Percentiles rank a stretch among this genome's conserved stretches.
Conservation (phyloP, 2,113 vertebrate genomes). For the Pygoscelis antarcticus region DNA sequence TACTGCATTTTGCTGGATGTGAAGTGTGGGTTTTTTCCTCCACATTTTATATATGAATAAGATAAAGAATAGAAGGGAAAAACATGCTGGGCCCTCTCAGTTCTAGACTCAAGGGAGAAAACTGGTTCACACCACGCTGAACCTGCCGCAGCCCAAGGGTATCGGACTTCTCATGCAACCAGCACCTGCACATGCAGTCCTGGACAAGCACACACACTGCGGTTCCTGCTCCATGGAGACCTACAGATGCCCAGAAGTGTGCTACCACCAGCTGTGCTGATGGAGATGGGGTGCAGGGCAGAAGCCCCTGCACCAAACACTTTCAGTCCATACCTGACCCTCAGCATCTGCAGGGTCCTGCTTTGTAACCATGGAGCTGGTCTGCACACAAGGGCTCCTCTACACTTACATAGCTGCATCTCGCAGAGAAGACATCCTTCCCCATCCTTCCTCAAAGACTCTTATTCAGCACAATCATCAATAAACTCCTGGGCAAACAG, state of each 20-base stretch:
- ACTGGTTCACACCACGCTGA: fast-evolving
- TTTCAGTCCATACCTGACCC: background rate
- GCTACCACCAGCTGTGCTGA: background rate
- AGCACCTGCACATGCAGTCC: fast-evolving
- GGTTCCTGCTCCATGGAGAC: background rate
- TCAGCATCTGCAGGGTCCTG: background rate
- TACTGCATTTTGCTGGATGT: background rate
- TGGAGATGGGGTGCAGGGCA: background rate
- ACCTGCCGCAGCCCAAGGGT: fast-evolving
- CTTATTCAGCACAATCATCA: background rate
- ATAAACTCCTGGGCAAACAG: background rate
- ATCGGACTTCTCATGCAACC: too few species aligned
- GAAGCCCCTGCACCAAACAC: background rate
- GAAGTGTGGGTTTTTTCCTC: background rate
- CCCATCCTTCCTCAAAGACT: background rate
- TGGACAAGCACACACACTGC: fast-evolving
- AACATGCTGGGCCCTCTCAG: background rate
- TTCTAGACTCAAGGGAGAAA: background rate
- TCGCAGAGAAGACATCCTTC: background rate
- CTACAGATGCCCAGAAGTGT: fast-evolving
- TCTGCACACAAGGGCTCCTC: background rate
- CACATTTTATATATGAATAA: background rate
- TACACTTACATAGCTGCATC: background rate
- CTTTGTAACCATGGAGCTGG: background rate
- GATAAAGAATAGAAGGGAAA: background rate